Evolutionary conservation across 2,888 invertebrate species (phyloP), one percentile per base, ranked within the genome.

Genomic region (Agrilus mali): DNA sequence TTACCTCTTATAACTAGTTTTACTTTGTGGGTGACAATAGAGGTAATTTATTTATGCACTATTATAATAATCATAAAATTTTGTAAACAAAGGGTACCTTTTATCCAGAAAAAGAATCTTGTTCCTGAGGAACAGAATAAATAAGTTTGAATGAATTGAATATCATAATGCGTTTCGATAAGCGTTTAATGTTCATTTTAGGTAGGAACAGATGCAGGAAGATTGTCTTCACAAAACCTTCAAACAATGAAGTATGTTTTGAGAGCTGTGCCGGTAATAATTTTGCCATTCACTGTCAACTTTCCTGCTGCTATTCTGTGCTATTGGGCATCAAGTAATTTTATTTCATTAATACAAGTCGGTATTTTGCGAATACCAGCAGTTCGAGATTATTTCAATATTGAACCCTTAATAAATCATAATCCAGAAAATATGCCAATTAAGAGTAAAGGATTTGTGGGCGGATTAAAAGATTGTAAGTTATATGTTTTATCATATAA

Each of bases 301-400:
- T 95, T 95, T 59, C 87, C 92, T 10, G 81, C 86, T 14, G 92
- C 86, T 1, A 82, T 96, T 58, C 71, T 92, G 36, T 80, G 84
- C 31, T 96, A 96, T 61, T 96, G 95, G 95, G 75, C 80, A 13
- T 80, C 87, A 20, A 85, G 82, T 53, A 96, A 96, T 64, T 75
- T 86, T 37, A 78, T 93, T 50, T 90, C 93, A 0, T 64, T 96
- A 4, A 49, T 72, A 0, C 93, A 94, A 78, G 87, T 86, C 7
- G 76, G 78, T 7, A 41, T 92, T 42, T 65, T 96, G 12, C 82
- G 75, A 66, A 72, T 86, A 48, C 86, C 89, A 7, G 62, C 68
- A 17, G 80, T 95, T 0, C 71, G 87, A 55, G 70, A 73, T 2
- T 82, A 76, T 55, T 86, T 88, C 47, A 81, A 84, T 46, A 90